A percentile compares a stretch with the other conserved stretches of the same genome.
Conservation (phyloP, 2,113 vertebrate genomes). For the Ciconia maguari region DNA sequence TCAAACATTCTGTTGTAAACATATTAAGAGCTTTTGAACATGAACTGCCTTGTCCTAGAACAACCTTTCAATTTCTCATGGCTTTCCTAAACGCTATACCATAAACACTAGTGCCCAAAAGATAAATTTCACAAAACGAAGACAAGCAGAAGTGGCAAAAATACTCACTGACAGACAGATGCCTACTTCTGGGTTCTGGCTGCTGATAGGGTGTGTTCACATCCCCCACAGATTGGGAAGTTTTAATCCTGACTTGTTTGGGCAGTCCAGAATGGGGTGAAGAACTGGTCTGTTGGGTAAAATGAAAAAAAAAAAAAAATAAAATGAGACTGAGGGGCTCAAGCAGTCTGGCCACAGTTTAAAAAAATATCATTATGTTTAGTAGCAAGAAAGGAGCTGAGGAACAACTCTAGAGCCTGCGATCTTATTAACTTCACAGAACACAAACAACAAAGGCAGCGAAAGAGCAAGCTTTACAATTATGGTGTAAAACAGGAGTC, state of each 20-base stretch:
- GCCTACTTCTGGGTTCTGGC: slow-evolving; percentile 88
- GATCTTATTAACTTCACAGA: not conserved
- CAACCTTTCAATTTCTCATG: slow-evolving; percentile 27
- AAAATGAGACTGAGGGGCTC: not conserved
- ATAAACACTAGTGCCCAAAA: not conserved
- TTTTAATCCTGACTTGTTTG: slow-evolving; percentile 95
- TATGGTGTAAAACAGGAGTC: not conserved
- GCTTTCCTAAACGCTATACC: not conserved
- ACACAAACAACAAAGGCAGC: not conserved
- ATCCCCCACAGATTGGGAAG: slow-evolving; percentile 92
- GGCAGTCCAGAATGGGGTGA: slow-evolving; percentile 81
- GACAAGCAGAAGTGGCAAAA: not conserved
- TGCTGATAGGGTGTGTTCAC: slow-evolving; percentile 85
- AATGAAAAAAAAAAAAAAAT: not conserved
- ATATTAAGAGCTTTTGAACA: slow-evolving; percentile 2
- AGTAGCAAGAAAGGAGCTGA: not conserved
- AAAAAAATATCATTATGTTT: not conserved
- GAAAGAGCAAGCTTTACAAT: not conserved
- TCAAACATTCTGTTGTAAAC: slow-evolving; percentile 24
- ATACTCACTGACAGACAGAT: slow-evolving; percentile 92
- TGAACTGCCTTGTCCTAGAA: slow-evolving; percentile 10
- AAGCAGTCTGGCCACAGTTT: not conserved
- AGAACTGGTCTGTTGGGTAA: slow-evolving; percentile 73
- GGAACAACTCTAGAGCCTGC: not conserved
- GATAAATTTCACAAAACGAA: not conserved